These are phyloP conservation scores for Chromoteleia sp. DNA, from an alignment of 2,888 invertebrate species.

Conservation along the genomic window DNA sequence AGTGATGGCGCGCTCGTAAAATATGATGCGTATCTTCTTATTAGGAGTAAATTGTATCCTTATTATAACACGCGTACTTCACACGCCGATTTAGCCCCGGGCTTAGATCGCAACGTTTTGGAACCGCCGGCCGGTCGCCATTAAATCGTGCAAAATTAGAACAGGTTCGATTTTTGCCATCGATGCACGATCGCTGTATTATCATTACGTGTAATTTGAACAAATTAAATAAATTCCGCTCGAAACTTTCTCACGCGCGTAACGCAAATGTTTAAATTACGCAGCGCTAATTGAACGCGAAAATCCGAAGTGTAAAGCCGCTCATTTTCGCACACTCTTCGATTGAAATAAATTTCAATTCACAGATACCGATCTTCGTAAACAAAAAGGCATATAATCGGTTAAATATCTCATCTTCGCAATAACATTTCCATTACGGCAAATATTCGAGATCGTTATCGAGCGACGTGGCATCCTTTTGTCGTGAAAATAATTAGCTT, in stretches of 20 bases:
- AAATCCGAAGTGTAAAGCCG: neutral
- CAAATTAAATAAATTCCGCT: neutral
- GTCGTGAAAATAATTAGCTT: constrained; percentile 44
- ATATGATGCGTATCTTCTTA: constrained; percentile 82
- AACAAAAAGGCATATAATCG: constrained; percentile 14
- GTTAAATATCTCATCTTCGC: constrained; percentile 24
- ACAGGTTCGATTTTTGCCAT: no score
- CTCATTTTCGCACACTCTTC: constrained; percentile 9
- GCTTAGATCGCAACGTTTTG: constrained; percentile 26
- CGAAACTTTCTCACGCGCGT: neutral
- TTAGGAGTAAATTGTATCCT: constrained; percentile 83
- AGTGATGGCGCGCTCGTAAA: constrained; percentile 78
- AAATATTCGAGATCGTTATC: constrained; percentile 43
- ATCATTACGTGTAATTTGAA: neutral
- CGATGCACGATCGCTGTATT: no score
- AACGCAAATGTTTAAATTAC: neutral
- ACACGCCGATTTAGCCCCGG: constrained; percentile 47
- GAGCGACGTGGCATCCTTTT: constrained; percentile 29
- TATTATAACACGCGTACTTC: constrained; percentile 75
- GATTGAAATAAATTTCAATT: constrained; percentile 27
- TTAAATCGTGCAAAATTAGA: no score
- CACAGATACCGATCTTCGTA: constrained; percentile 12
- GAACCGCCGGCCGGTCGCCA: neutral
- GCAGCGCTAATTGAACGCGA: neutral
- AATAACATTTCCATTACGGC: constrained; percentile 43